phyloP scores from a whole-genome alignment of 2,888 invertebrate species.

The Agrilus mali region DNA sequence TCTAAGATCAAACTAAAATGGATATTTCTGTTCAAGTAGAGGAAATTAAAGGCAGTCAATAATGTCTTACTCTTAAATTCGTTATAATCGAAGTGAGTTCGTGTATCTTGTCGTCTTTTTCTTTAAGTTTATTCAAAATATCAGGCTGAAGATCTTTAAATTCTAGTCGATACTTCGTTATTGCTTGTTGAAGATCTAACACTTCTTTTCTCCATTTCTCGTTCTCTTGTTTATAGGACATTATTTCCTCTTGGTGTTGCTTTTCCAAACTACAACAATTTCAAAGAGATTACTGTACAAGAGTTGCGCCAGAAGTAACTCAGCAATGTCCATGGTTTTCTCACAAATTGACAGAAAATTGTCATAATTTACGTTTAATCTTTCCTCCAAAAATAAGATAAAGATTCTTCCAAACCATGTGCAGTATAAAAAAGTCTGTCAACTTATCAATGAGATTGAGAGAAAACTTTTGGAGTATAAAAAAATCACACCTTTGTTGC shows the following conservation, averaged over 20 bases:
- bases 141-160: constrained; percentile 27
- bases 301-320: no score
- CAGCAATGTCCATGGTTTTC: no score
- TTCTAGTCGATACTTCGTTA: constrained; percentile 31
- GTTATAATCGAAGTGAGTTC: constrained; percentile 32
- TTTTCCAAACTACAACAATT: constrained; percentile 38
- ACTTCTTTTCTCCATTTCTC: constrained; percentile 49
- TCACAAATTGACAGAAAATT: not conserved
- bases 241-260: constrained; percentile 48
- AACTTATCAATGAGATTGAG: no score
- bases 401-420: no score
- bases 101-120: constrained; percentile 36
- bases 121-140: constrained; percentile 26
- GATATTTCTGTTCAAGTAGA: not conserved
- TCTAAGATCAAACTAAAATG: constrained; percentile 12
- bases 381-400: no score
- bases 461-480: no score
- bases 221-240: constrained; percentile 49
- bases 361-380: no score
- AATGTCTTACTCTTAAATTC: constrained; percentile 28
- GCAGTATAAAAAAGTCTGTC: no score
- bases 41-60: not conserved
- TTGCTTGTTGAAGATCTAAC: constrained; percentile 29
- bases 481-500: not conserved
- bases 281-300: not conserved